Percentiles rank a stretch among this genome's conserved stretches.
phyloP scores from a whole-genome alignment of 2,797 vertebrate species.

The Bryconaethiops microstoma region DNA sequence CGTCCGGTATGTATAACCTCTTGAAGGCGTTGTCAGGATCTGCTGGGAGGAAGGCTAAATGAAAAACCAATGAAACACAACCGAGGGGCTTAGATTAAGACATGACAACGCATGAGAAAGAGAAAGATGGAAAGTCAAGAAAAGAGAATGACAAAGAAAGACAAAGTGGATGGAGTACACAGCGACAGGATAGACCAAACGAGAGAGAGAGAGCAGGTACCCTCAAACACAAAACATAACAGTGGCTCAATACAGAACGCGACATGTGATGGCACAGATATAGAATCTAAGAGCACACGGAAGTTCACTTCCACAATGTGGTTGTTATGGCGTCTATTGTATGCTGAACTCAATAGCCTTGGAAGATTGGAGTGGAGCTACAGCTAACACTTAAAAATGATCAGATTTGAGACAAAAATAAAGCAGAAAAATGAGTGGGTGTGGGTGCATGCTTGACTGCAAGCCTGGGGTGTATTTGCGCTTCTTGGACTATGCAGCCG shows the following conservation, averaged over 20 bases:
- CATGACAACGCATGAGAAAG: conserved; percentile 44
- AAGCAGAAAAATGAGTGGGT: no score
- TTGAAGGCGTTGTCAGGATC: conserved; percentile 89
- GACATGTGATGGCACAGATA: no score
- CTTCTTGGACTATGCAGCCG: neutral
- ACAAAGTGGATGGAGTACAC: conserved; percentile 2
- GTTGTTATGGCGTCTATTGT: neutral
- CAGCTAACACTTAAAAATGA: no score
- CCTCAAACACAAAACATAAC: neutral
- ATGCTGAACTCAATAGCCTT: neutral
- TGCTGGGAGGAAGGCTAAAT: conserved; percentile 71
- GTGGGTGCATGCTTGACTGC: neutral
- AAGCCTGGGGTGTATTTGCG: neutral
- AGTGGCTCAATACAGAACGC: neutral
- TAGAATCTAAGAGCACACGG: neutral
- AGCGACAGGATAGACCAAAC: neutral
- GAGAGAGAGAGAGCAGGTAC: neutral
- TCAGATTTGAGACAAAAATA: no score
- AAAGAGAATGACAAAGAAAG: conserved; percentile 17
- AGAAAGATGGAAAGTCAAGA: conserved; percentile 13
- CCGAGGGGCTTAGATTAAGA: conserved; percentile 55
- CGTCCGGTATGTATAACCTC: conserved; percentile 71
- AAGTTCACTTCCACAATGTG: neutral
- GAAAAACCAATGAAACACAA: conserved; percentile 61
- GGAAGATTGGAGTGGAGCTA: neutral